Percentiles rank a stretch among this genome's conserved stretches.
Conservation (phyloP, 1,140 invertebrate genomes). For the Leptinotarsa defecta region DNA sequence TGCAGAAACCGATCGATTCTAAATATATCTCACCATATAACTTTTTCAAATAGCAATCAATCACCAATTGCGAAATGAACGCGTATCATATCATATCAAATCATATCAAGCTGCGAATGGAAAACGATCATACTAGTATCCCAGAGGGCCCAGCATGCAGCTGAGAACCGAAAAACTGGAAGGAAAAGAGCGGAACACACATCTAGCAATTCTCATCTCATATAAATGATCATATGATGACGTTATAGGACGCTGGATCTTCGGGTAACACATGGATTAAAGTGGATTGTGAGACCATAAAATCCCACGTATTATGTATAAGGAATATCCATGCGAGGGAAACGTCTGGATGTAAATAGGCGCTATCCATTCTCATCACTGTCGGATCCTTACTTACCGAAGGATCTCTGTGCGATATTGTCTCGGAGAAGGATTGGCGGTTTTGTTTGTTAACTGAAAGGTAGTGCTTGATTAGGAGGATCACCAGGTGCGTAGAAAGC, state of each 20-base stretch:
- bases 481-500: too few relatives aligned
- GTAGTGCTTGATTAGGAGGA: too few relatives aligned
- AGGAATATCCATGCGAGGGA: conserved; percentile 2
- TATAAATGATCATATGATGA: conserved; percentile 21
- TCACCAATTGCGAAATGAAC: too few relatives aligned
- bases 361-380: conserved; percentile 15
- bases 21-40: too few relatives aligned
- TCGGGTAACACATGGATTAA: conserved; percentile 22
- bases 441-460: neutral
- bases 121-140: neutral
- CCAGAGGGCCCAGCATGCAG: neutral
- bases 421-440: neutral
- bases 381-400: neutral
- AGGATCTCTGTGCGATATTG: conserved; percentile 5
- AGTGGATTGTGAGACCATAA: conserved; percentile 26
- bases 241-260: neutral
- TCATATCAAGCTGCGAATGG: neutral
- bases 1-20: too few relatives aligned
- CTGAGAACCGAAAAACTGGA: neutral
- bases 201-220: neutral
- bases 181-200: neutral
- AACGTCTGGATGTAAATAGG: conserved; percentile 16
- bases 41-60: too few relatives aligned
- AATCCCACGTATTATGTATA: conserved; percentile 22
- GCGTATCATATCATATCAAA: neutral